These are phyloP conservation scores for Charanyca ferruginea DNA, from an alignment of 2,888 invertebrate genomes.

Conservation along the genomic window DNA sequence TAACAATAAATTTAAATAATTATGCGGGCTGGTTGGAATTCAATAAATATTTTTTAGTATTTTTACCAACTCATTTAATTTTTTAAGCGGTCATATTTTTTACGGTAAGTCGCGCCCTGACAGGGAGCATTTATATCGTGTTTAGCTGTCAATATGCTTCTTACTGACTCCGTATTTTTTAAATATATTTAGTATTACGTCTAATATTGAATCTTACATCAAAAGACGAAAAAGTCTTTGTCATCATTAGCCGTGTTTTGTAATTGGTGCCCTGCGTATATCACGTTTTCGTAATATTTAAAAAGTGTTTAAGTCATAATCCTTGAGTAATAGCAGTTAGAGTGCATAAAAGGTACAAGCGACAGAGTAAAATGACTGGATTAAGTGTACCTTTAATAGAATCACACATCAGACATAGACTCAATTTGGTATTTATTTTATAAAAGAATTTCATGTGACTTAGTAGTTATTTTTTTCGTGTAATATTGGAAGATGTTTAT, in stretches of 20 bases:
- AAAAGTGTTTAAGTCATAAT: conserved; percentile 37
- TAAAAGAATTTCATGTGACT: neutral
- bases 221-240: conserved; percentile 16
- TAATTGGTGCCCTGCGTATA: conserved; percentile 20
- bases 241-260: neutral
- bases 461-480: neutral
- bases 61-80: neutral
- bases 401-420: neutral
- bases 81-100: conserved; percentile 19
- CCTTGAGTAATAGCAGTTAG: conserved; percentile 3
- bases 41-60: conserved; percentile 21
- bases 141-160: neutral
- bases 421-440: neutral
- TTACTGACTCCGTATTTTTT: neutral
- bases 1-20: conserved; percentile 38
- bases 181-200: neutral
- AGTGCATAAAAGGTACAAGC: conserved; percentile 33
- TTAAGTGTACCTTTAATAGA: neutral
- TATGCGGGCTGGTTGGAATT: conserved; percentile 31
- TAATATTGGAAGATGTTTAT: neutral
- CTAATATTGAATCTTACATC: conserved; percentile 2
- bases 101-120: neutral
- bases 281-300: conserved; percentile 16
- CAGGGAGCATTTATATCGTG: neutral
- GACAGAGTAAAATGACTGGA: conserved; percentile 10